These are phyloP conservation scores for Lepisosteus oculatus DNA, from an alignment of 2,113 vertebrate species.

Conservation along the genomic window DNA sequence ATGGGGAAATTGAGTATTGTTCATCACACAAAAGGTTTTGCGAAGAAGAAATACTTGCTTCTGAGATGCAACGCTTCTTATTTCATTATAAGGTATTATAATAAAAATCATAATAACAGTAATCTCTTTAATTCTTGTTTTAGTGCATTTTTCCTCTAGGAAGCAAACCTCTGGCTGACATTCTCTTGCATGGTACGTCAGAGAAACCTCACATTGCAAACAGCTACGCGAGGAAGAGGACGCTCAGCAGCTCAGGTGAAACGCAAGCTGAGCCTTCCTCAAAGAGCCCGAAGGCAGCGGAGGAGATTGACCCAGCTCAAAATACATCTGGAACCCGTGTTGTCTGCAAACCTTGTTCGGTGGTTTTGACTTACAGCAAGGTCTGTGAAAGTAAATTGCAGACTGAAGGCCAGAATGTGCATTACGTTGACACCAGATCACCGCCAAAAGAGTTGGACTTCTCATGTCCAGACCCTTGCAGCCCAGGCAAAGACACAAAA, in stretches of 20 bases:
- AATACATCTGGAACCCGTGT: not conserved
- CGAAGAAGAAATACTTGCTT: too few species aligned
- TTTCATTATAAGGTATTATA: too few species aligned
- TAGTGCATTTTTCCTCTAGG: slow-evolving; percentile 95
- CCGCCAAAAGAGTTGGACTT: not conserved
- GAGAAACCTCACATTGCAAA: slow-evolving; percentile 37
- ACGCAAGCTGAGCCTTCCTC: slow-evolving; percentile 30
- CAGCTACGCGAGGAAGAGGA: slow-evolving; percentile 56
- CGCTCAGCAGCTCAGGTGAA: slow-evolving; percentile 19
- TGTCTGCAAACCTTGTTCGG: not conserved
- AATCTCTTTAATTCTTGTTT: slow-evolving; percentile 18
- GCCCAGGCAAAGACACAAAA: too few species aligned
- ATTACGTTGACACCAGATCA: not conserved
- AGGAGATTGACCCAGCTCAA: not conserved
- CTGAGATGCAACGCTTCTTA: too few species aligned
- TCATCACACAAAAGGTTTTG: too few species aligned
- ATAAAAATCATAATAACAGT: too few species aligned
- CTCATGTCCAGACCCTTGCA: too few species aligned
- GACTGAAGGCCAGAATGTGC: too few species aligned
- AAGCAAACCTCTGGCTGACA: slow-evolving; percentile 72
- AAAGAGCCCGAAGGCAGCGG: slow-evolving; percentile 54
- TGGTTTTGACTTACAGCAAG: slow-evolving; percentile 3
- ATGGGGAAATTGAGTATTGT: too few species aligned
- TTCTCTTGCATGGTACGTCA: slow-evolving; percentile 64
- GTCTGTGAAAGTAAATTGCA: not conserved